Evolutionary conservation across 2,888 invertebrate species (phyloP).

Genomic region (Drosophila paranaensis): DNA sequence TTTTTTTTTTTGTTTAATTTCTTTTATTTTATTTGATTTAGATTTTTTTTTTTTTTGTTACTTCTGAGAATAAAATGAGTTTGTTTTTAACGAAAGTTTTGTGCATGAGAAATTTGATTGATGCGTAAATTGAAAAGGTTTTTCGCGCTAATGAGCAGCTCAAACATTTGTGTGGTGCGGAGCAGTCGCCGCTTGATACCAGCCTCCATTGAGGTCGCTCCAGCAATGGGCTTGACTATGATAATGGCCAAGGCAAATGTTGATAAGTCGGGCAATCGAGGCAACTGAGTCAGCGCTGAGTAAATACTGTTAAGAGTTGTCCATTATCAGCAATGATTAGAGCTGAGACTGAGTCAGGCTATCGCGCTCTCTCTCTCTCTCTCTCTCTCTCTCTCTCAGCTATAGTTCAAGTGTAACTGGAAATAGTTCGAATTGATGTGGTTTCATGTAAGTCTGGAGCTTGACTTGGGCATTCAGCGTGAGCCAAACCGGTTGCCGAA

Average conservation of each 20-base stretch:
- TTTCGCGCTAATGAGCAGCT: not conserved
- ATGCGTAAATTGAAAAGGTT: not conserved
- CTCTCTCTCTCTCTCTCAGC: not conserved
- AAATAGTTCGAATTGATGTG: not conserved
- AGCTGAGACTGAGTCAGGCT: too few relatives aligned
- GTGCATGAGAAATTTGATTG: not conserved
- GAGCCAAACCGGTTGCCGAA: not conserved
- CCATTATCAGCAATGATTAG: too few relatives aligned
- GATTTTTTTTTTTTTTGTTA: slow-evolving; percentile 2
- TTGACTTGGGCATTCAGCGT: not conserved
- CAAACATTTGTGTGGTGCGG: not conserved
- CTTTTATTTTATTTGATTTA: not conserved
- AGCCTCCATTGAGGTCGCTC: not conserved
- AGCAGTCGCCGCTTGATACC: slow-evolving; percentile 6
- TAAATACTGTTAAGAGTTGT: too few relatives aligned
- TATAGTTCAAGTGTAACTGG: not conserved
- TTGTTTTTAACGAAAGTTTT: not conserved
- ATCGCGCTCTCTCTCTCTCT: too few relatives aligned
- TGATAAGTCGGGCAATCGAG: not conserved
- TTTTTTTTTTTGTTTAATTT: not conserved
- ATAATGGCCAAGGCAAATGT: not conserved
- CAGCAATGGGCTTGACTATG: not conserved
- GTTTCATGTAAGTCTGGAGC: too few relatives aligned
- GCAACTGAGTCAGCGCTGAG: not conserved
- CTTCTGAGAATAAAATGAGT: not conserved